phyloP scores from a whole-genome alignment of 2,113 vertebrate genomes.

The Burhinus oedicnemus region DNA sequence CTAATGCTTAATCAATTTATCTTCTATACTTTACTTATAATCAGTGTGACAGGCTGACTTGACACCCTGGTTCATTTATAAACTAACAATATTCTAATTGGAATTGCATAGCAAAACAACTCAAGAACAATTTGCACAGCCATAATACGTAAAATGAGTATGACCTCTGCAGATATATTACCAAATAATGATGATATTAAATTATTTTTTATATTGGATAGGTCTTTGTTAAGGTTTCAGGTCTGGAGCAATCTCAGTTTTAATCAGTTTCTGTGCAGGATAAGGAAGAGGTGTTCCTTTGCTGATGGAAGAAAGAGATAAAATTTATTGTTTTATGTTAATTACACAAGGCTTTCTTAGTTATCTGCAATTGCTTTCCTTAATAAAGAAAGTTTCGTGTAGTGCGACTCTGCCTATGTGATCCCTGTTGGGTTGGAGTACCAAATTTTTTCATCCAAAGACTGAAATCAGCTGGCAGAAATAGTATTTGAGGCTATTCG shows the following conservation, averaged over 20 bases:
- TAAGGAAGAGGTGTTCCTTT: neutral
- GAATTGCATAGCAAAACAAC: neutral
- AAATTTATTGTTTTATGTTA: neutral
- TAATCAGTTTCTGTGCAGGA: neutral
- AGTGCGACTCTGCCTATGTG: neutral
- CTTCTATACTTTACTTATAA: neutral
- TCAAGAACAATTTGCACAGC: neutral
- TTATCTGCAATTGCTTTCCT: neutral
- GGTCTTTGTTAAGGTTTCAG: neutral
- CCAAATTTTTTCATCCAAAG: neutral
- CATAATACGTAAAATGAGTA: neutral
- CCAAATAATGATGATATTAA: neutral
- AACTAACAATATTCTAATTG: neutral
- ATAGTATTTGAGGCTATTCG: neutral
- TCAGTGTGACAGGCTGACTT: neutral
- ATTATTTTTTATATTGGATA: neutral
- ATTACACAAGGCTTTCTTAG: neutral
- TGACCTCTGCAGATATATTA: neutral
- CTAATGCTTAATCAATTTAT: neutral
- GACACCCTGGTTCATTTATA: neutral
- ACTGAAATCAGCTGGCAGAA: neutral
- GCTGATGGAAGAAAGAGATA: neutral
- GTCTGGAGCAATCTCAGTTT: neutral
- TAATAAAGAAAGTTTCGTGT: neutral
- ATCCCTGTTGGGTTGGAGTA: neutral